Conservation (phyloP, 1,140 invertebrate genomes). For the Notospermus geniculatus region DNA sequence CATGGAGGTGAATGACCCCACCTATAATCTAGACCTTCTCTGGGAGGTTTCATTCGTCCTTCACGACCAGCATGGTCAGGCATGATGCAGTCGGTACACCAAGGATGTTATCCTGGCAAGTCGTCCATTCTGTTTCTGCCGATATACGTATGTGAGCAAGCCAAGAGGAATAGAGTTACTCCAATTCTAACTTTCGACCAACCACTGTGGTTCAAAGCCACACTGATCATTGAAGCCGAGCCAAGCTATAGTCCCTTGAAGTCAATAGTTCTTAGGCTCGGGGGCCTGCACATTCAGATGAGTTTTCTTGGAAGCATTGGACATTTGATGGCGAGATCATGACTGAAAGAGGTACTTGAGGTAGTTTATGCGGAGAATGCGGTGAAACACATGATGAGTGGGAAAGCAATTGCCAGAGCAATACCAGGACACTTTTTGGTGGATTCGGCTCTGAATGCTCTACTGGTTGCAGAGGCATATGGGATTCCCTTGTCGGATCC, state of each 20-base stretch:
- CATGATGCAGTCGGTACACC: too few relatives aligned
- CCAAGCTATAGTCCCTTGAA: constrained; percentile 13
- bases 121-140: too few relatives aligned
- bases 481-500: too few relatives aligned
- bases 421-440: constrained; percentile 50
- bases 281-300: constrained; percentile 32
- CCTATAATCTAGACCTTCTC: too few relatives aligned
- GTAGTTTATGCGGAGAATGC: constrained; percentile 28
- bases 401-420: constrained; percentile 51
- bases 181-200: too few relatives aligned
- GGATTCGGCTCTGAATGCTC: constrained; percentile 20
- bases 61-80: too few relatives aligned
- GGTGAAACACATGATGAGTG: constrained; percentile 47
- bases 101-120: too few relatives aligned
- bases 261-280: constrained; percentile 20
- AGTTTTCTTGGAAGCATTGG: constrained; percentile 31
- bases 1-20: too few relatives aligned
- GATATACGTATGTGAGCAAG: constrained; percentile 25
- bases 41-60: too few relatives aligned
- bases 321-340: constrained; percentile 27
- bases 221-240: constrained; percentile 19
- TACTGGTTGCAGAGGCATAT: too few relatives aligned
- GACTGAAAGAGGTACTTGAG: constrained; percentile 26
- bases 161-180: constrained; percentile 18
- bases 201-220: constrained; percentile 35